Evolutionary conservation across 2,797 vertebrate species (phyloP).

Genomic region (Ctenochaetus hawaiiensis): DNA sequence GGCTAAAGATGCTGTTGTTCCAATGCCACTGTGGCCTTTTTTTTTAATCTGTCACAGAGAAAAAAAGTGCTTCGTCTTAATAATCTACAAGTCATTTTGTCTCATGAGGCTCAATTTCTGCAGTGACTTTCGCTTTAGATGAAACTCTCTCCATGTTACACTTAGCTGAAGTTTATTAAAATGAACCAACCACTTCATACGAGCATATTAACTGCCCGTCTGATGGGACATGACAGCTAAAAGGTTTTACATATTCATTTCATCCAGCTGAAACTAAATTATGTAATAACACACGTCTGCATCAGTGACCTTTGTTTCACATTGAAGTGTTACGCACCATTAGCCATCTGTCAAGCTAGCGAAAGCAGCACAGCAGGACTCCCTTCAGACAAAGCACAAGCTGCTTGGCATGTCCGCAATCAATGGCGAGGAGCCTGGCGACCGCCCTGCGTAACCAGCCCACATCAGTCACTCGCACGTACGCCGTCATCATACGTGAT

Average conservation of each 20-base stretch:
- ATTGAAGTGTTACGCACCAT: conserved; percentile 65
- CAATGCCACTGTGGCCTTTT: neutral
- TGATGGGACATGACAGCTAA: conserved; percentile 39
- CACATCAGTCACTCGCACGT: conserved; percentile 9
- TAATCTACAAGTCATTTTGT: conserved; percentile 3
- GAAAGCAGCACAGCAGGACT: conserved; percentile 65
- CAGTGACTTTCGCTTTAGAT: neutral
- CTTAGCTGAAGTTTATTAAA: conserved; percentile 14
- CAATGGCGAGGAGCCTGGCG: conserved; percentile 47
- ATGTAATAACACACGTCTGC: conserved; percentile 56
- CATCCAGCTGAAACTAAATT: conserved; percentile 57
- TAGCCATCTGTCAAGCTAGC: conserved; percentile 80
- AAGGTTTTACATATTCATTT: conserved; percentile 46
- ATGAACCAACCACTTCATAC: neutral
- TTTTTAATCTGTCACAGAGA: neutral
- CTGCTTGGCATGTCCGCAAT: conserved; percentile 64
- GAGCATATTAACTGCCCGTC: conserved; percentile 1
- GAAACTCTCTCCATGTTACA: conserved; percentile 1
- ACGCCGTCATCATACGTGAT: conserved; percentile 1
- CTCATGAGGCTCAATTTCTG: neutral
- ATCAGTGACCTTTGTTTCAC: conserved; percentile 72
- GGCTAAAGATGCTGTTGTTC: neutral
- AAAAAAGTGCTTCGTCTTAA: neutral
- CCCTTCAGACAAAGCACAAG: conserved; percentile 67
- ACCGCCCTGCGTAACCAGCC: conserved; percentile 2